phyloP scores from a whole-genome alignment of 2,797 vertebrate genomes.

The Protosalanx chinensis region DNA sequence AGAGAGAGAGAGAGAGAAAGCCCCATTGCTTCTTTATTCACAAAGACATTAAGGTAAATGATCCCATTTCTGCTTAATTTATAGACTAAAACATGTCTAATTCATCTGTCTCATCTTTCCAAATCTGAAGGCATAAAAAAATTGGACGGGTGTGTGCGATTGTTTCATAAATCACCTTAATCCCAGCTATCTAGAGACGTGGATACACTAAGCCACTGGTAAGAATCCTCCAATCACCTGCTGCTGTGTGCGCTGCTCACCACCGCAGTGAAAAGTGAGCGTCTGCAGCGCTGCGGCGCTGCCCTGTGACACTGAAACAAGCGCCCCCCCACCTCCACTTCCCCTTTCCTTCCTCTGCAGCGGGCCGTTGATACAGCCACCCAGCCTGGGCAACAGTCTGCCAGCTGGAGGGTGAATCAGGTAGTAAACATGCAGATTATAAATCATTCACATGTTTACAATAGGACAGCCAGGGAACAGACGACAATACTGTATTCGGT shows the following conservation, averaged over 20 bases:
- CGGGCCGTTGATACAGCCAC: background rate
- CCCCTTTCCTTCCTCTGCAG: background rate
- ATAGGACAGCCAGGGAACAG: too few relatives aligned
- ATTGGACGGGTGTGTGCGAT: background rate
- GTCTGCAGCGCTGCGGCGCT: background rate
- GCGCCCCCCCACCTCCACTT: background rate
- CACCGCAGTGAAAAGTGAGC: background rate
- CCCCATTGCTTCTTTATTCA: background rate
- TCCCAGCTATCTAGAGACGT: background rate
- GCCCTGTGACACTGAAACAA: background rate
- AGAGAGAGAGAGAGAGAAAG: slow-evolving; percentile 12
- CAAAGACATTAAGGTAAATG: slow-evolving; percentile 16
- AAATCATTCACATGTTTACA: background rate
- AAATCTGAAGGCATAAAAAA: background rate
- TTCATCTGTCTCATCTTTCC: background rate
- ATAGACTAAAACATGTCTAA: slow-evolving; percentile 6
- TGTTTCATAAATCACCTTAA: slow-evolving; percentile 7
- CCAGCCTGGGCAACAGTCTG: background rate
- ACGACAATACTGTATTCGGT: too few relatives aligned
- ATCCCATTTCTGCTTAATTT: background rate
- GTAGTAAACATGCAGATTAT: background rate
- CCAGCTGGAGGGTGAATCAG: background rate
- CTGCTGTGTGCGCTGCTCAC: background rate
- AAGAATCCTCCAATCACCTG: background rate
- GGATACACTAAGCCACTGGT: background rate